Percentiles rank a stretch among this genome's conserved stretches.
Conservation (phyloP, 2,113 vertebrate genomes). For the Donacobius atricapilla region DNA sequence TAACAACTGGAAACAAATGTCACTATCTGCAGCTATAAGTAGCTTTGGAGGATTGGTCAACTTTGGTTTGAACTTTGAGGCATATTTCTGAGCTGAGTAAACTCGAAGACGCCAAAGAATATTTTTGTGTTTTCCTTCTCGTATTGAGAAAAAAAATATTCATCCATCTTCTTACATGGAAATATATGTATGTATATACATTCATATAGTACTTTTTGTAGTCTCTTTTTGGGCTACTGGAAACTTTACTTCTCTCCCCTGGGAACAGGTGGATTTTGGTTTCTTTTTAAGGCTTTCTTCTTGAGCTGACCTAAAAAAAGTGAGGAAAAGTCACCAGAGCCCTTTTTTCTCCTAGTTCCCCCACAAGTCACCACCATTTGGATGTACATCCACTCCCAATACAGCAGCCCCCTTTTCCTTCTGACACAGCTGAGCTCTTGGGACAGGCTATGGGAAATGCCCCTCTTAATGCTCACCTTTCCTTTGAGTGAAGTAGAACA, state of each 20-base stretch:
- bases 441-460: not conserved
- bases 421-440: not conserved
- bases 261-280: not conserved
- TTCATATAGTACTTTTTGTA: not conserved
- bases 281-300: not conserved
- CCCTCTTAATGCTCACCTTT: not conserved
- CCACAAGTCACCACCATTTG: not conserved
- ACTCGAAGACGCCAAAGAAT: not conserved
- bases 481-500: not conserved
- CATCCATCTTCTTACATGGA: not conserved
- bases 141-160: not conserved
- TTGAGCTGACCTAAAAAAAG: not conserved
- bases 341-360: not conserved
- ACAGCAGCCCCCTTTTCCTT: not conserved
- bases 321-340: not conserved
- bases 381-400: not conserved
- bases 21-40: not conserved
- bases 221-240: not conserved
- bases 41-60: not conserved
- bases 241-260: not conserved
- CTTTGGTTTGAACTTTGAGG: slow-evolving; percentile 14
- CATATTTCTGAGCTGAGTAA: not conserved
- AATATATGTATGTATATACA: not conserved
- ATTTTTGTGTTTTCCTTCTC: slow-evolving; percentile 17
- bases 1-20: slow-evolving; percentile 1